Evolutionary conservation across 2,888 invertebrate genomes (phyloP), one percentile per base, ranked within the genome.

Genomic region (Epirrhoe alternata): DNA sequence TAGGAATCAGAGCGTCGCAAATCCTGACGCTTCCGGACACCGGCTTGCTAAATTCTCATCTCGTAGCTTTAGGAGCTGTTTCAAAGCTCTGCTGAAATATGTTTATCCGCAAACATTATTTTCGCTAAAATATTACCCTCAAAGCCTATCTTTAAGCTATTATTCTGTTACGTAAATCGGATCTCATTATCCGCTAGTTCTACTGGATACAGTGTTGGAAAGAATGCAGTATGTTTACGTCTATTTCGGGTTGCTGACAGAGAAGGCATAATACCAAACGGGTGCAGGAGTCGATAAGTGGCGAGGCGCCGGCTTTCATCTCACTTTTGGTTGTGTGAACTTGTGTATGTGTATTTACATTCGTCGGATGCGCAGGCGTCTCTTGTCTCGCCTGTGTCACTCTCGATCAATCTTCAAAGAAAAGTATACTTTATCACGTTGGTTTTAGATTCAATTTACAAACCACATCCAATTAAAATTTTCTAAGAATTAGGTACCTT

Each of bases 241-340:
- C 89, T 92, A 92, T 93, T 92, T 90, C 80, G 78, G 87, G 86
- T 82, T 87, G 88, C 82, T 90, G 91, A 92, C 90, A 88, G 86
- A 86, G 80, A 80, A 80, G 82, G 81, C 82, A 86, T 88, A 87
- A 88, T 88, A 88, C 85, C 85, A 84, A 84, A 86, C 86, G 83
- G 85, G 69, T 84, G 86, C 84, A 86, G 83, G 83, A 86, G 85
- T 83, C 85, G 90, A 91, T 92, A 92, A 92, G 92, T 92, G 89
- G 86, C 79, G 77, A 85, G 74, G 88, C 87, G 87, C 86, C 85
- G 79, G 86, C 92, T 92, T 90, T 90, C 91, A 90, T 90, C 89
- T 91, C 80, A 72, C 74, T 79, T 75, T 76, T 75, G 69, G 72
- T 74, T 77, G 75, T 75, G 83, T 82, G 83, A 66, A 62, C 66